Percentiles rank a stretch among this genome's conserved stretches.
Conservation (phyloP, 1,140 invertebrate genomes). For the Drosophila ercepeae region DNA sequence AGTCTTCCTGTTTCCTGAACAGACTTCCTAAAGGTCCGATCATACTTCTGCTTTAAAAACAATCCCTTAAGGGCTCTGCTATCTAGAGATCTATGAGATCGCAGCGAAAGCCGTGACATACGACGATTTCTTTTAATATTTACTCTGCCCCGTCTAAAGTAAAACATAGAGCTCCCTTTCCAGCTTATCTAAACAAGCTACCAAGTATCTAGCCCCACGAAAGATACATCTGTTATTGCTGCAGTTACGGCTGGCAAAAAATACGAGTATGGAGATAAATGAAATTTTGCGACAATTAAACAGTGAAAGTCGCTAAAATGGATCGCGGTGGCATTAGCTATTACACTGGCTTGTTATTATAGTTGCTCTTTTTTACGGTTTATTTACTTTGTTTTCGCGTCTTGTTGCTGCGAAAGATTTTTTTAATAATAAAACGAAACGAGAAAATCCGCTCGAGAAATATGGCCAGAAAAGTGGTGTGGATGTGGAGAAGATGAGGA, state of each 20-base stretch:
- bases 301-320: conserved; percentile 73
- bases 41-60: too few relatives aligned
- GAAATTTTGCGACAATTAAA: conserved; percentile 75
- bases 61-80: too few relatives aligned
- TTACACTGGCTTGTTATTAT: conserved; percentile 45
- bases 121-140: background rate
- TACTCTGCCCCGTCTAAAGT: background rate
- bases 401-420: conserved; percentile 49
- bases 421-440: conserved; percentile 17
- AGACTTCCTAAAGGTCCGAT: too few relatives aligned
- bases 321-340: conserved; percentile 52
- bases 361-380: conserved; percentile 22
- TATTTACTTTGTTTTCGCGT: conserved; percentile 13
- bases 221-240: conserved; percentile 33
- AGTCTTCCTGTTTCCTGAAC: too few relatives aligned
- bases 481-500: too few relatives aligned
- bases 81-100: too few relatives aligned
- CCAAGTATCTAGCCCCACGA: conserved; percentile 16
- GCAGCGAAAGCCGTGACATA: background rate
- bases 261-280: conserved; percentile 13
- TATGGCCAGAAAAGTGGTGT: conserved; percentile 18
- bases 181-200: conserved; percentile 13
- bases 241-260: conserved; percentile 25
- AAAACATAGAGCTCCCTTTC: conserved; percentile 1
- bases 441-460: background rate